Percentiles rank a stretch among this genome's conserved stretches.
These are phyloP conservation scores for Spinus pinus DNA, from an alignment of 2,797 vertebrate species.

Conservation along the genomic window DNA sequence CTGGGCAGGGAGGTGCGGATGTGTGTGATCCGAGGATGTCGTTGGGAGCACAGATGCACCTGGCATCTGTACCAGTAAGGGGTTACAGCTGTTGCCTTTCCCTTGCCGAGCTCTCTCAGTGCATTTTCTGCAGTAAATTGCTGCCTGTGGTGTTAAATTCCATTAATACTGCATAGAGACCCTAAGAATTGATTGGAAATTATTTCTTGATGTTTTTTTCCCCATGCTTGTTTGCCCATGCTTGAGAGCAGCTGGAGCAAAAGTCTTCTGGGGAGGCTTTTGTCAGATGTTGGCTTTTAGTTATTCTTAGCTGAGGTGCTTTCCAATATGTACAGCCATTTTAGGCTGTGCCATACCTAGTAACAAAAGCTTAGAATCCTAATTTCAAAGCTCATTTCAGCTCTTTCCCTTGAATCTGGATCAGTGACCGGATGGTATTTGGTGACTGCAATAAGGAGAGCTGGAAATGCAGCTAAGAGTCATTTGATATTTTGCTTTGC, in stretches of 20 bases:
- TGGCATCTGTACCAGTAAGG: conserved; percentile 22
- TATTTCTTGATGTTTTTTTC: not conserved
- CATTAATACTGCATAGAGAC: conserved; percentile 10
- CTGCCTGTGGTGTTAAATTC: conserved; percentile 36
- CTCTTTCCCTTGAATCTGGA: not conserved
- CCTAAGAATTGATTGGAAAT: conserved; percentile 21
- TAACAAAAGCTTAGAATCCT: not conserved
- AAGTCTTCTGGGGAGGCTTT: not conserved
- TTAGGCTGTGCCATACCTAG: not conserved
- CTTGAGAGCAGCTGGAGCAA: not conserved
- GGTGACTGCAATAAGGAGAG: not conserved
- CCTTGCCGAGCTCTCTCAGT: not conserved
- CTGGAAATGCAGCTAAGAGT: not conserved
- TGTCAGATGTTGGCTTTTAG: not conserved
- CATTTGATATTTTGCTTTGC: not conserved
- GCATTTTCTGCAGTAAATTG: conserved; percentile 21
- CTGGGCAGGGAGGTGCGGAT: not conserved
- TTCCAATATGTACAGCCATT: not conserved
- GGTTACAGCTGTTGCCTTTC: conserved; percentile 40
- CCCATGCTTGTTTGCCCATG: not conserved
- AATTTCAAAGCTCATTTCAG: not conserved
- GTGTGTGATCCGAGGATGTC: not conserved
- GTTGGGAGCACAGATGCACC: not conserved
- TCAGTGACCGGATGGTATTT: not conserved
- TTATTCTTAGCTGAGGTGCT: conserved; percentile 26